Evolutionary conservation across 1,140 invertebrate species (phyloP).

Genomic region (Drosophila trapezifrons): DNA sequence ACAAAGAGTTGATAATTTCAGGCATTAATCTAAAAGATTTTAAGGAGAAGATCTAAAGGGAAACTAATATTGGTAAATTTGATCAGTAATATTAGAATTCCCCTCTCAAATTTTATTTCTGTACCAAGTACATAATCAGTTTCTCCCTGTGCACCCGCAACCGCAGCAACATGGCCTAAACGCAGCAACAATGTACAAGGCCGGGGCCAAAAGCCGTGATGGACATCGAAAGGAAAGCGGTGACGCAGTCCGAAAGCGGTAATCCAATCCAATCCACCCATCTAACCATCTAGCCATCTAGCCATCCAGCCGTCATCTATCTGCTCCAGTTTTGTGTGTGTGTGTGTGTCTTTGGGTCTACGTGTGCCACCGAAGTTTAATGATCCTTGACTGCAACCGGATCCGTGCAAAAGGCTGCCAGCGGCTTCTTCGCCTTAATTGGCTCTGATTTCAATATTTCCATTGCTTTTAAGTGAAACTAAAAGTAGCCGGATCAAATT

Average conservation of each 20-base stretch:
- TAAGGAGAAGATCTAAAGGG: background rate
- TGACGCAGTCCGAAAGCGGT: slow-evolving; percentile 60
- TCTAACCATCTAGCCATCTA: slow-evolving; percentile 3
- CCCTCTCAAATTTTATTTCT: too few relatives aligned
- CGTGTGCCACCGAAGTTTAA: slow-evolving; percentile 62
- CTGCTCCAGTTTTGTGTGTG: slow-evolving; percentile 31
- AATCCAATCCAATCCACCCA: slow-evolving; percentile 55
- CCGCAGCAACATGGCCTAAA: slow-evolving; percentile 14
- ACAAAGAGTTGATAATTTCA: background rate
- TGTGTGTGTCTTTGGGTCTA: slow-evolving; percentile 18
- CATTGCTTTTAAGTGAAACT: slow-evolving; percentile 25
- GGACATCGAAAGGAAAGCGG: slow-evolving; percentile 63
- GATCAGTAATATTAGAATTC: too few relatives aligned
- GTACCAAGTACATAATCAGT: too few relatives aligned
- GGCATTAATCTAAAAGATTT: too few relatives aligned
- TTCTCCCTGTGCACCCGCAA: slow-evolving; percentile 7
- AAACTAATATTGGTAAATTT: too few relatives aligned
- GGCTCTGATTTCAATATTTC: slow-evolving; percentile 42
- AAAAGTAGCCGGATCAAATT: slow-evolving; percentile 14
- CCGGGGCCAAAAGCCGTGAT: slow-evolving; percentile 27
- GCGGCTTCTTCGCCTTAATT: slow-evolving; percentile 43
- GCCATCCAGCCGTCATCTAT: background rate
- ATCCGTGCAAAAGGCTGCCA: slow-evolving; percentile 41
- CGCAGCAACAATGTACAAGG: slow-evolving; percentile 27
- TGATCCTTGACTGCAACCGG: slow-evolving; percentile 80